Evolutionary conservation across 2,797 vertebrate genomes (phyloP).

Genomic region (Ctenopoma kingsleyae): DNA sequence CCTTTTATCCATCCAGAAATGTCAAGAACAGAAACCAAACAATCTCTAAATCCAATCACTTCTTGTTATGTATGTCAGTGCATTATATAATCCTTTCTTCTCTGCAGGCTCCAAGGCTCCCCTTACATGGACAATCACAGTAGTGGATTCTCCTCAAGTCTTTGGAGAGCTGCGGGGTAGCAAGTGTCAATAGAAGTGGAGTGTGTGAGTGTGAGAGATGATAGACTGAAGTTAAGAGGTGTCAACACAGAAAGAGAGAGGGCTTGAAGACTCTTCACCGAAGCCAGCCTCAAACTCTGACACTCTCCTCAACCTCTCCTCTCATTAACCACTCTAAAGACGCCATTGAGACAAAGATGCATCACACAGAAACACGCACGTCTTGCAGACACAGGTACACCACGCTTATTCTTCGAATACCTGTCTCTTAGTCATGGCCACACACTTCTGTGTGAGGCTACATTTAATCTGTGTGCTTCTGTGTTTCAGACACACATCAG

Average conservation of each 20-base stretch:
- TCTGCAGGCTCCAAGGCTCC: slow-evolving; percentile 53
- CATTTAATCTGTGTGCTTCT: slow-evolving; percentile 53
- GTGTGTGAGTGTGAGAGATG: slow-evolving; percentile 81
- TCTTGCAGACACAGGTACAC: slow-evolving; percentile 25
- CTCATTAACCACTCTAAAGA: slow-evolving; percentile 84
- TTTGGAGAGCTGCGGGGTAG: slow-evolving; percentile 79
- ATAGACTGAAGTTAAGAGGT: slow-evolving; percentile 87
- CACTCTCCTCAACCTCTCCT: slow-evolving; percentile 79
- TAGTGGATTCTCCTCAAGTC: slow-evolving; percentile 77
- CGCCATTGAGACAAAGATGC: slow-evolving; percentile 67
- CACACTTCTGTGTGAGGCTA: slow-evolving; percentile 40
- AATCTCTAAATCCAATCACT: slow-evolving; percentile 33
- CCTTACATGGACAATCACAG: slow-evolving; percentile 68
- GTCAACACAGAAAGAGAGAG: slow-evolving; percentile 81
- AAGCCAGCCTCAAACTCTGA: slow-evolving; percentile 72
- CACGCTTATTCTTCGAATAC: slow-evolving; percentile 9
- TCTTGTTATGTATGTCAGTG: slow-evolving; percentile 44
- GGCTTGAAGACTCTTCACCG: slow-evolving; percentile 82
- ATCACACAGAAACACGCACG: slow-evolving; percentile 46
- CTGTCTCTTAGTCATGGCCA: slow-evolving; percentile 29
- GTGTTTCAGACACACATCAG: slow-evolving; percentile 65
- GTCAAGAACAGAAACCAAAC: slow-evolving; percentile 31
- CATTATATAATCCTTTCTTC: slow-evolving; percentile 70
- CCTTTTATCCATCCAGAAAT: slow-evolving; percentile 17
- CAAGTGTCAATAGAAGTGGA: slow-evolving; percentile 78